Evolutionary conservation across 2,113 vertebrate genomes (phyloP), one percentile per base, ranked within the genome.

Genomic region (Potamarius usumacintae): DNA sequence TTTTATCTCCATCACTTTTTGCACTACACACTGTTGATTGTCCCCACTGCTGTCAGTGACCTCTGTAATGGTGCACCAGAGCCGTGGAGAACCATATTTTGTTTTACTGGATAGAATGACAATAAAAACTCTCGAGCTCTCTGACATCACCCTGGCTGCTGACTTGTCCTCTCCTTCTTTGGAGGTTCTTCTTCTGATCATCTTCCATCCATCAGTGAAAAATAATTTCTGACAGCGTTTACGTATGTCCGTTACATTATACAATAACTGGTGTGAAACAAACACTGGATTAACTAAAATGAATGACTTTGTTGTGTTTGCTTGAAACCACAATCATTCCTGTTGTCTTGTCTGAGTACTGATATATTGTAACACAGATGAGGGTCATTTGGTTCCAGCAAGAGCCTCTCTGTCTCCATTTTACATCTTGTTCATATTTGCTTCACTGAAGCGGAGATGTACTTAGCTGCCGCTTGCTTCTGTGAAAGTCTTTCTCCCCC

Each of bases 351-450:
- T 84, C 52, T 81, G 57, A 52, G 53, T 58, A 62, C 67, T 84
- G 67, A 80, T 30, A 5, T 58, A 88, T 85, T 62, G 53, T 60
- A 74, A 86, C 79, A 85, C 0, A 67, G 48, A 84, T 87, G 74
- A 65, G 87, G 67, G 69, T n/a, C 87, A 88, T 87, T 87, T 57
- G 76, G 48, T 84, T 81, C 76, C 76, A 57, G 53, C 60, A 27
- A 85, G 72, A 30, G 60, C n/a, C 65, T 88, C 52, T 52, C 74
- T 86, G 69, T 83, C n/a, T 52, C 71, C 25, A 71, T 22, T 8
- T 53, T 55, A 60, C 80, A 79, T 82, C 84, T 12, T 72, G 79
- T 85, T 76, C 74, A 55, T 83, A 60, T 65, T 85, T 85, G 67
- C 78, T 79, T 42, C 30, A 80, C 10, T 80, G 80, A 79, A 79